Evolutionary conservation across 2,113 vertebrate species (phyloP), one percentile per base, ranked within the genome.

Genomic region (Bolborhynchus lineola): DNA sequence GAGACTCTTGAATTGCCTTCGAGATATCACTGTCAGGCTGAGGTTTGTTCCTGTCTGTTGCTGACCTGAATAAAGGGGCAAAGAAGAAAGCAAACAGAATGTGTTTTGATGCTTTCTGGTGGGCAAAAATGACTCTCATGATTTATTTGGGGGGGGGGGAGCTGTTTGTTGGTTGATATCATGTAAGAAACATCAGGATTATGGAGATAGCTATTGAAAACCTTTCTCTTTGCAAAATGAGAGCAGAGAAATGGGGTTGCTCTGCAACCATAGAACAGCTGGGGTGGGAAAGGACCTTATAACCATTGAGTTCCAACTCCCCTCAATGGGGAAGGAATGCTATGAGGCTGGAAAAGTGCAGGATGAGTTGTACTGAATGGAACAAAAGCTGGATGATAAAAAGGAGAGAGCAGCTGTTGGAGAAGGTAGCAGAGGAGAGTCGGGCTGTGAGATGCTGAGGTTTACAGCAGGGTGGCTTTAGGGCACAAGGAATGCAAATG

Each of bases 1-100:
- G 95, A 88, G 41, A 37, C 25, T 47, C 65, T 53, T 77, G 63
- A 93, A 93, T 93, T 95, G 90, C 94, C 79, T 95, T 91, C 42
- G 91, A 91, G 91, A 92, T 64, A 72, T 78, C 77, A 72, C 62
- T 88, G 72, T 94, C 88, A 92, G 78, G 77, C 74, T 53, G 53
- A 92, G 53, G 2, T 44, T 86, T 86, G 93, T 81, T 76, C 26
- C 69, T 89, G 44, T 84, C 77, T 93, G 82, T 92, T 85, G 63
- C 86, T 53, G 77, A 93, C 91, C 86, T 92, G 74, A 80, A 87
- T 88, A 75, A 57, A 60, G n/a, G n/a, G 62, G 16, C 11, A 4
- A 68, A 93, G 55, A 91, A 95, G 83, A 93, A 88, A 88, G 55
- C 65, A 71, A 21, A 26, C 35, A n/a, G 17, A 76, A 69, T n/a